Conservation (phyloP, 1,140 invertebrate species). For the Drosophila orena region DNA sequence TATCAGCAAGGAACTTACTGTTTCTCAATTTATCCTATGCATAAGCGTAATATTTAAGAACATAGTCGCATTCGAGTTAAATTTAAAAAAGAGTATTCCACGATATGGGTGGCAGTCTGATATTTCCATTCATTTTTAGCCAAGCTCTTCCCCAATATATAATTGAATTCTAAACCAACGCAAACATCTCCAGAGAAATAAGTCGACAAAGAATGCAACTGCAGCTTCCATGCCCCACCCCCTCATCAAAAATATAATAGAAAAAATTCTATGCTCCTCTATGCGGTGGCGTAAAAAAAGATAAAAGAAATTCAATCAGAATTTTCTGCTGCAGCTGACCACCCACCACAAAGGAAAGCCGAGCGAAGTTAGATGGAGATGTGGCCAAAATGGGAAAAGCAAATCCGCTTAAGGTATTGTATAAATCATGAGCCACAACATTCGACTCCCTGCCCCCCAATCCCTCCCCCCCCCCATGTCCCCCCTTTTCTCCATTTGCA, state of each 20-base stretch:
- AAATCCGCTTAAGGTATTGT: conserved; percentile 67
- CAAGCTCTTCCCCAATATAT: conserved; percentile 56
- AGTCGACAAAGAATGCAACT: conserved; percentile 47
- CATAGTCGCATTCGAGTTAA: too few relatives aligned
- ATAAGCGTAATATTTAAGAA: too few relatives aligned
- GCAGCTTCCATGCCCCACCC: conserved; percentile 8
- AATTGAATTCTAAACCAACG: conserved; percentile 78
- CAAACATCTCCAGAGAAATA: conserved; percentile 74
- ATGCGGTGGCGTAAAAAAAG: conserved; percentile 38
- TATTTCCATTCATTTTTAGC: conserved; percentile 3
- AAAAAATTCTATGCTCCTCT: conserved; percentile 44
- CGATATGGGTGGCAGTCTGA: too few relatives aligned
- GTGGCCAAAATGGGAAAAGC: conserved; percentile 8
- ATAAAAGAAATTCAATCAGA: conserved; percentile 73
- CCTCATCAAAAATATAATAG: conserved; percentile 52
- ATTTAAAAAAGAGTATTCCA: conserved; percentile 7
- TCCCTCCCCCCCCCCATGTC: too few relatives aligned
- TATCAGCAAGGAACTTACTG: too few relatives aligned
- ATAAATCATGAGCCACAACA: conserved; percentile 40
- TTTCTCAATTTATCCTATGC: too few relatives aligned
- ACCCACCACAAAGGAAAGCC: conserved; percentile 29
- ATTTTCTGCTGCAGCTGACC: conserved; percentile 55
- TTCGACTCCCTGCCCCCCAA: background rate
- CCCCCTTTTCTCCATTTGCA: conserved; percentile 22
- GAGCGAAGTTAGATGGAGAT: conserved; percentile 16